These are phyloP conservation scores for Agriopis marginaria DNA, from an alignment of 2,888 invertebrate species.

Conservation along the genomic window DNA sequence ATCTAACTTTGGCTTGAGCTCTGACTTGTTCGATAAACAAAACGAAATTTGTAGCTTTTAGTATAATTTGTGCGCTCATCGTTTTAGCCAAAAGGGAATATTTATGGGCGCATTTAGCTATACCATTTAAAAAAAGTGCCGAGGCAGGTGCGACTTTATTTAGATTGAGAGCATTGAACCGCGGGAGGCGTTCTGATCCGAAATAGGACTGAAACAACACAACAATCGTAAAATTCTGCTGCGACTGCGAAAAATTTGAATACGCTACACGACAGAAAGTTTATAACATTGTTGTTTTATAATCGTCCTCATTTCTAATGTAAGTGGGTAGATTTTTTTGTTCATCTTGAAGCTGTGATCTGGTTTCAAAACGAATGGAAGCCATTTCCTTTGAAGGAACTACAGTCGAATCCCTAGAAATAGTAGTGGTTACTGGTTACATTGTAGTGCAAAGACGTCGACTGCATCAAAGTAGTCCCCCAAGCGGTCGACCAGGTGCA, in stretches of 20 bases:
- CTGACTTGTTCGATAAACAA: constrained; percentile 21
- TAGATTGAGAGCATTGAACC: constrained; percentile 30
- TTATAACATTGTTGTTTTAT: constrained; percentile 4
- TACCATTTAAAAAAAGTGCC: constrained; percentile 11
- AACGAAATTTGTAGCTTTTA: background rate
- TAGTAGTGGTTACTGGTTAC: background rate
- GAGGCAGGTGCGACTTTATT: constrained; percentile 27
- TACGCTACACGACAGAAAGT: background rate
- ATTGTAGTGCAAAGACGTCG: constrained; percentile 17
- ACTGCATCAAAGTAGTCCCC: constrained; percentile 8
- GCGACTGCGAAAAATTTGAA: constrained; percentile 10
- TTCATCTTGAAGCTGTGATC: background rate
- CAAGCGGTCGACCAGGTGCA: constrained; percentile 27
- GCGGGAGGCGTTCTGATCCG: constrained; percentile 15
- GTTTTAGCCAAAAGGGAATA: background rate
- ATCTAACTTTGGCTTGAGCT: constrained; percentile 19
- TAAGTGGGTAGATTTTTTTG: background rate
- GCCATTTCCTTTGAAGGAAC: constrained; percentile 1
- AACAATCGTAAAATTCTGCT: constrained; percentile 11
- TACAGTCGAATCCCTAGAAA: constrained; percentile 6
- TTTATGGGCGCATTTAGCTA: constrained; percentile 4
- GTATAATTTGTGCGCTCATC: background rate
- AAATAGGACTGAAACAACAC: constrained; percentile 24
- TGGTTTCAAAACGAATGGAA: background rate
- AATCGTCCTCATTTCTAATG: background rate